Base-by-base conservation (phyloP, 2,797 vertebrate species). In the Acridotheres tristis region DNA sequence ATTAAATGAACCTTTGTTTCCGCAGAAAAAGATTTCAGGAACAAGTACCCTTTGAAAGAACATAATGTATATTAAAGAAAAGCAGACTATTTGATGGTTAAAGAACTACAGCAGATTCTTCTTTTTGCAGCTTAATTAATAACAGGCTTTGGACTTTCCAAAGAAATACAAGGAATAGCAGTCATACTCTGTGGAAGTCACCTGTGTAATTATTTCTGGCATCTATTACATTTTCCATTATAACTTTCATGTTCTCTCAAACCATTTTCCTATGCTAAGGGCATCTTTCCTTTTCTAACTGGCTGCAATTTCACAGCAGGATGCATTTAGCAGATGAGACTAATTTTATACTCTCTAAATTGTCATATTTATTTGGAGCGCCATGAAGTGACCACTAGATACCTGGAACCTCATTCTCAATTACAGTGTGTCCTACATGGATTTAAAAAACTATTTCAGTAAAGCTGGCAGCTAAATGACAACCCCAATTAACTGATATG, bases 181-280 rank as follows among this genome's bases (percentile, higher is more conserved):
- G 43, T 65, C 29, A 75, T 53, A 76, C 25, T 63, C 85, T 54
- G 69, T 92, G 69, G 89, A 92, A 96, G 79, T 92, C 94, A 96
- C 89, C 94, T 97, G 92, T 95, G 83, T 93, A 97, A 97, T 97
- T 96, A 96, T 94, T 96, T 95, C 80, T 96, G 96, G 59, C 92
- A 93, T 76, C 94, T 94, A 93, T 96, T 94, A 86, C 74, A 58
- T 93, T 97, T 96, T 94, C 94, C 68, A 91, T 94, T 94, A 94
- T 79, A 94, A 76, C 71, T 94, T 88, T 69, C 83, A 86, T 90
- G 88, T 81, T 84, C 79, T 79, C 59, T 79, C 50, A 78, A 92
- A 79, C 79, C 16, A 86, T 79, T 94, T 96, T 93, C 71, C 82
- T 67, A n/a, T 79, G 71, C 85, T 93, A 90, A 82, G 45, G 85